Evolutionary conservation across 2,888 invertebrate species (phyloP).

Genomic region (Lepidochrysops patricia): DNA sequence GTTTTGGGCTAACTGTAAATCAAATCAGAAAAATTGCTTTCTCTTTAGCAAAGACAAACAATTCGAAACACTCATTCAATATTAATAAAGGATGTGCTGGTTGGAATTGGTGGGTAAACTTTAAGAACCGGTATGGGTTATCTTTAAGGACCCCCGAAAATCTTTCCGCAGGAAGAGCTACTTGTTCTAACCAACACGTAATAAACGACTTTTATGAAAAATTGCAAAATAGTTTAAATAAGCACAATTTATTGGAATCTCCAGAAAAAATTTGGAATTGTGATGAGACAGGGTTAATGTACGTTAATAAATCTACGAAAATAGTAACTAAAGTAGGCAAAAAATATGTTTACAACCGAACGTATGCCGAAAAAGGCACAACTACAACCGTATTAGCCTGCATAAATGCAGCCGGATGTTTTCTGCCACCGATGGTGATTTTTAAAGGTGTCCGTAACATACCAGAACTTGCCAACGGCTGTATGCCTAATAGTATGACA

Average conservation of each 20-base stretch:
- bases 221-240: neutral
- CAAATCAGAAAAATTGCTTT: neutral
- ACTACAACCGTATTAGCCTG: neutral
- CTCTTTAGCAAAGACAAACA: neutral
- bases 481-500: constrained; percentile 27
- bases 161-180: neutral
- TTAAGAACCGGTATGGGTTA: too few relatives aligned
- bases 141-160: neutral
- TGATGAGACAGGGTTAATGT: neutral
- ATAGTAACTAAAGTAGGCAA: constrained; percentile 8
- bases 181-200: neutral
- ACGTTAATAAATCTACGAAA: constrained; percentile 7
- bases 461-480: neutral
- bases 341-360: constrained; percentile 11
- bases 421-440: constrained; percentile 1
- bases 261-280: neutral
- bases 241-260: neutral
- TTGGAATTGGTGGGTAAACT: too few relatives aligned
- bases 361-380: constrained; percentile 2
- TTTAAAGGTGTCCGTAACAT: constrained; percentile 19
- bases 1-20: neutral
- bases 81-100: too few relatives aligned
- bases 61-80: too few relatives aligned
- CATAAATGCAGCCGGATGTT: constrained; percentile 8
- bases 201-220: neutral